Base-by-base conservation (phyloP, 1,140 invertebrate genomes). In the Drosophila takahashii region DNA sequence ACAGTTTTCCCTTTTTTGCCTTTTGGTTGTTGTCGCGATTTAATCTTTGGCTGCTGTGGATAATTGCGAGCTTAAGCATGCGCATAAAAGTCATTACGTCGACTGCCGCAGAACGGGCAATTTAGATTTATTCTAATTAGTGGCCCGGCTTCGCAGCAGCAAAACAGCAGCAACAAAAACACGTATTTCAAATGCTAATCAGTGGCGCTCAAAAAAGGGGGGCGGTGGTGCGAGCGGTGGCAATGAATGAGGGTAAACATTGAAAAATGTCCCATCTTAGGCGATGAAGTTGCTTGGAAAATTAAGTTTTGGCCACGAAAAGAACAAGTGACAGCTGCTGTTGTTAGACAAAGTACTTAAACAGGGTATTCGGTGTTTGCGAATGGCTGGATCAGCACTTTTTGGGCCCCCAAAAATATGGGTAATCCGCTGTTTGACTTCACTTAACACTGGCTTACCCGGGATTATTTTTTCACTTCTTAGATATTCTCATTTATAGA, bases 51-150 rank as follows among this genome's bases (percentile, higher is more conserved):
- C 83, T 86, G 83, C 83, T 87, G 83, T 75, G 79, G 83, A 86
- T 86, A 86, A 86, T 86, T 86, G 84, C 83, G 75, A 69, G 79
- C 83, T 86, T 86, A 86, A 79, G 83, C 83, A 83, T 87, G 83
- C 83, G 83, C 79, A 86, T 86, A 86, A 86, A 86, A 86, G 83
- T 87, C 83, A 86, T 86, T 86, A 86, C 84, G 70, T 71, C 79
- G 83, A 86, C 75, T 86, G 79, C 83, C 83, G 62, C 83, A 87
- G 80, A 86, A 86, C 79, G 83, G 74, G 79, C 79, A 87, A 86
- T 86, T 86, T 86, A 86, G 83, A 86, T 86, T 86, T 86, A 86
- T 86, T 86, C 75, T 86, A 86, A 86, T 86, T 86, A 86, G 83
- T 79, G 65, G 60, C 57, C 37, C 64, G 15, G 41, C 59, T 15